Evolutionary conservation across 2,888 invertebrate genomes (phyloP).

Genomic region (Platerodrilus igneus): DNA sequence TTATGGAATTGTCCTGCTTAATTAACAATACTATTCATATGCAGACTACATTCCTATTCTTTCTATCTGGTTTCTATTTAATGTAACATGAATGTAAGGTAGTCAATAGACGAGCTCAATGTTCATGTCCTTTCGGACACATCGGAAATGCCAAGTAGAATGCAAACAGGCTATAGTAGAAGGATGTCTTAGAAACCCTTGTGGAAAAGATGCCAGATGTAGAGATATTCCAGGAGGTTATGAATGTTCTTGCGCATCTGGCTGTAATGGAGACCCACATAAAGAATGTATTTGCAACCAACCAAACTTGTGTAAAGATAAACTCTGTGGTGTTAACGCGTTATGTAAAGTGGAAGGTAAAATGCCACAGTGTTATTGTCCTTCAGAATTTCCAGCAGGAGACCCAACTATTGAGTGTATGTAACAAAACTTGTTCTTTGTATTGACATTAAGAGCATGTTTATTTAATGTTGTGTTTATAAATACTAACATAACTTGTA

Average conservation of each 20-base stretch:
- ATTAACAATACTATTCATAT: too few species aligned
- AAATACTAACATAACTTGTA: constrained; percentile 23
- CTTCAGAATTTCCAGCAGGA: constrained; percentile 73
- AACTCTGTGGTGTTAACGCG: constrained; percentile 78
- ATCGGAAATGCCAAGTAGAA: constrained; percentile 65
- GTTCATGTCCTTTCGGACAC: constrained; percentile 70
- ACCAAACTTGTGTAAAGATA: constrained; percentile 69
- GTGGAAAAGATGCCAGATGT: constrained; percentile 79
- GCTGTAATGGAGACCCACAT: constrained; percentile 77
- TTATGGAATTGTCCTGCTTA: too few species aligned
- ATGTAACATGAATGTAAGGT: constrained; percentile 83
- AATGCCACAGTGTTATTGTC: constrained; percentile 79
- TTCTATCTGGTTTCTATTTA: too few species aligned
- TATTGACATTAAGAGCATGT: not conserved
- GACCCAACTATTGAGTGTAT: constrained; percentile 84
- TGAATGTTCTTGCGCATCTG: constrained; percentile 75
- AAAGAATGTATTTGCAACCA: constrained; percentile 74
- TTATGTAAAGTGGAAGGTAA: constrained; percentile 67
- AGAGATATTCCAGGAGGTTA: constrained; percentile 69
- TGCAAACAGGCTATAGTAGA: constrained; percentile 66
- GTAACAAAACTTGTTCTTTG: constrained; percentile 39
- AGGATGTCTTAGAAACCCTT: constrained; percentile 75
- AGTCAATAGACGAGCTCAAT: constrained; percentile 68
- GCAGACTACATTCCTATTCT: constrained; percentile 1
- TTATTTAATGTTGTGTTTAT: too few species aligned